Evolutionary conservation across 2,888 invertebrate species (phyloP), one percentile per base, ranked within the genome.

Genomic region (Hyppa rectilinea): DNA sequence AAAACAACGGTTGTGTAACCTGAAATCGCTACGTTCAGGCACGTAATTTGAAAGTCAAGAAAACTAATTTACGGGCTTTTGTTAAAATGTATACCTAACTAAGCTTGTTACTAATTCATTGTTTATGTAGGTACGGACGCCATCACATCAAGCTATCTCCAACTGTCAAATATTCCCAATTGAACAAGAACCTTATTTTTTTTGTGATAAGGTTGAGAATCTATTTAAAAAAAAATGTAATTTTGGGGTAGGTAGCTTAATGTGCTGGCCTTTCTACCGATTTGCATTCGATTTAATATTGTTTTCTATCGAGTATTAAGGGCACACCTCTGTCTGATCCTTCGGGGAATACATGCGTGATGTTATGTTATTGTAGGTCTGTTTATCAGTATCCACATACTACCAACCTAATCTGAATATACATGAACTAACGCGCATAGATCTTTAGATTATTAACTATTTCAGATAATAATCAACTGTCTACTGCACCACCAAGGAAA

Each of bases 1-100:
- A 90, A 83, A 83, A 77, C 58, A 77, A 80, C 50, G 36, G 83
- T 88, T 88, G 87, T 85, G 88, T 80, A 88, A 89, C 82, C 82
- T 84, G 87, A 85, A 86, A 87, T 79, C 75, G 74, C 81, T 78
- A 78, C 79, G 79, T 82, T 78, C 65, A 78, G 78, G 68, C 74
- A 82, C 79, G 80, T 84, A 66, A 80, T 86, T 82, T 84, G 81
- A 85, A 87, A 87, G 82, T 79, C 47, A 78, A 82, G 77, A 69
- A 81, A 84, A 78, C 76, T 49, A 59, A 81, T 75, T 7, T n/a
- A 38, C 47, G 29, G 47, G 31, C 52, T 66, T 64, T 63, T 52
- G 50, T 68, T 53, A 23, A 38, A 62, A 26, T 60, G 56, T 50
- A 43, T n/a, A 34, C 14, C 26, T 50, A 34, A 20, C 26, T 50